A percentile compares a stretch with the other conserved stretches of the same genome.
Evolutionary conservation across 2,888 invertebrate species (phyloP).

Genomic region (Drosophila anomalata): DNA sequence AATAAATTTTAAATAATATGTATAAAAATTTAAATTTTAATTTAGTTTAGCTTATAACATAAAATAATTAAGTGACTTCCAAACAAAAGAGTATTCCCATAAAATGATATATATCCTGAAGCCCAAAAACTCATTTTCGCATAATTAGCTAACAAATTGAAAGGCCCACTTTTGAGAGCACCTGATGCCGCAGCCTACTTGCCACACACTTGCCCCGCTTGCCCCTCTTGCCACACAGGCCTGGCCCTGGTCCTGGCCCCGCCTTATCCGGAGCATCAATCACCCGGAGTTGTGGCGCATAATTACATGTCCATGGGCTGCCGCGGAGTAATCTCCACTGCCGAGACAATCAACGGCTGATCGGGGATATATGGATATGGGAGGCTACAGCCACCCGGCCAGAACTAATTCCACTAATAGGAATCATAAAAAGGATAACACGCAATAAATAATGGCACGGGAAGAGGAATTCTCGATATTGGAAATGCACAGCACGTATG

Average conservation of each 20-base stretch:
- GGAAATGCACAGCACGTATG: conserved; percentile 79
- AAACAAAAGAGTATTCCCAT: not conserved
- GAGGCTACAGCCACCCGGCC: conserved; percentile 33
- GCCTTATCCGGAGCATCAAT: conserved; percentile 50
- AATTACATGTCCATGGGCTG: conserved; percentile 18
- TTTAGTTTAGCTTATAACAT: too few species aligned
- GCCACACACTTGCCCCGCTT: not conserved
- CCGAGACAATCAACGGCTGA: conserved; percentile 44
- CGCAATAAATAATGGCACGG: conserved; percentile 74
- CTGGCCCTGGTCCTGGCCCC: not conserved
- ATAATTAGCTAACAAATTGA: conserved; percentile 61
- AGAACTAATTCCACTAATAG: conserved; percentile 78
- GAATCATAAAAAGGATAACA: conserved; percentile 80
- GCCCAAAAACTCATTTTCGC: conserved; percentile 18
- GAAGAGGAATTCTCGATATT: conserved; percentile 65
- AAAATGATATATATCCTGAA: not conserved
- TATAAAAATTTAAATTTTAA: too few species aligned
- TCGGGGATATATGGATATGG: conserved; percentile 9
- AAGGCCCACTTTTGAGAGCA: conserved; percentile 37
- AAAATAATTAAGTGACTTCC: not conserved
- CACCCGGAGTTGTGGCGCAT: conserved; percentile 36
- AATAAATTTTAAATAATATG: too few species aligned
- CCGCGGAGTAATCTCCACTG: not conserved
- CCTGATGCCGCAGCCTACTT: conserved; percentile 42
- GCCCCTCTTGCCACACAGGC: not conserved